A percentile compares a stretch with the other conserved stretches of the same genome.
Conservation (phyloP, 2,113 vertebrate species). For the Alces alces region DNA sequence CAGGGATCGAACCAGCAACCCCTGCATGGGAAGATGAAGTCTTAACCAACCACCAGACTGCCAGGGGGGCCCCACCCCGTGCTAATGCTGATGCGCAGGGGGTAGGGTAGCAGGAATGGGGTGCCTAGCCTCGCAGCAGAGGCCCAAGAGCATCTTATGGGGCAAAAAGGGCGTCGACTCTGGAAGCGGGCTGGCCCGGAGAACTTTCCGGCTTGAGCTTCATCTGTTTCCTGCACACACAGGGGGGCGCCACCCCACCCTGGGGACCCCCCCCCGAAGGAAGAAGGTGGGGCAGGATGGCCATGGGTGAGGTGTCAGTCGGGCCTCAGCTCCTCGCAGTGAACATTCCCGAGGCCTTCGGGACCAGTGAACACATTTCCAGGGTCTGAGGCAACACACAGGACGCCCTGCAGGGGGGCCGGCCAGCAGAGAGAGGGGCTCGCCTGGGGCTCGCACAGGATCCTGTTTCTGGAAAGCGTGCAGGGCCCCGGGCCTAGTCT, state of each 20-base stretch:
- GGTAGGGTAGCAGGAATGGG: not conserved
- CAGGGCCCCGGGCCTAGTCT: slow-evolving; percentile 64
- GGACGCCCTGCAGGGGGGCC: not conserved
- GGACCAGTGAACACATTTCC: not conserved
- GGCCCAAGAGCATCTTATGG: not conserved
- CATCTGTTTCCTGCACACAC: not conserved
- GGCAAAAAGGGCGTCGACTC: not conserved
- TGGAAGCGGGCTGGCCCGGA: not conserved
- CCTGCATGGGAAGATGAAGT: not conserved
- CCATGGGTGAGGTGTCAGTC: not conserved
- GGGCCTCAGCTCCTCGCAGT: not conserved
- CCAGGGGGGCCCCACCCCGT: not conserved
- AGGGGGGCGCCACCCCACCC: not conserved
- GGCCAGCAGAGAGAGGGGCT: not conserved
- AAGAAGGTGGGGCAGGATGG: not conserved
- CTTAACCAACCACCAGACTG: not conserved
- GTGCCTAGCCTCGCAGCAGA: not conserved
- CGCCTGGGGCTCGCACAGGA: not conserved
- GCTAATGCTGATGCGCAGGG: accelerated
- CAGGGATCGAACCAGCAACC: not conserved
- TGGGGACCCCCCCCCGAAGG: accelerated
- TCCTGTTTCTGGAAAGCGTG: slow-evolving; percentile 70
- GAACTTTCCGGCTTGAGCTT: not conserved
- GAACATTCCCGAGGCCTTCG: not conserved
- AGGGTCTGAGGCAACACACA: not conserved